Percentiles rank a stretch among this genome's conserved stretches.
phyloP scores from a whole-genome alignment of 2,113 vertebrate species.

The Diglossa brunneiventris region DNA sequence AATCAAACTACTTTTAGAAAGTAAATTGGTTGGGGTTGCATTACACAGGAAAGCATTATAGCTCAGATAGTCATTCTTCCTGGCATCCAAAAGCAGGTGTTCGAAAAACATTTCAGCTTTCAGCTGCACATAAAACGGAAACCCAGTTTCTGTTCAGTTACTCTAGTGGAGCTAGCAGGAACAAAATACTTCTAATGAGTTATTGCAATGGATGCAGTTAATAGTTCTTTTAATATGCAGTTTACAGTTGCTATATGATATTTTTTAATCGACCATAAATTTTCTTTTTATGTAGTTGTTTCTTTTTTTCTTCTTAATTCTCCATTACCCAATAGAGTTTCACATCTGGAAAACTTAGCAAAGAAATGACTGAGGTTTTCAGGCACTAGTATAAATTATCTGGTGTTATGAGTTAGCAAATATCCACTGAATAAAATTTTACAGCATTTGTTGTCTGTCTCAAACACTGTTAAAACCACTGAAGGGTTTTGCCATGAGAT shows the following conservation, averaged over 20 bases:
- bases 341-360: not conserved
- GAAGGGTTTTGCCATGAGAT: not conserved
- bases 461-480: not conserved
- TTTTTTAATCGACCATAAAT: not conserved
- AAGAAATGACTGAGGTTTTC: not conserved
- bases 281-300: not conserved
- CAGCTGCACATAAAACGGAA: conserved; percentile 16
- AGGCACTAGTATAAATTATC: not conserved
- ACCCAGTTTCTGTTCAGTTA: not conserved
- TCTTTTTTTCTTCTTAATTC: not conserved
- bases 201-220: not conserved
- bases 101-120: conserved; percentile 44
- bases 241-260: not conserved
- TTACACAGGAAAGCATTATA: conserved; percentile 68
- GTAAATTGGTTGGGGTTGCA: conserved; percentile 64
- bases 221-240: not conserved
- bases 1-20: conserved; percentile 72
- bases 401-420: not conserved
- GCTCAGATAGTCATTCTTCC: conserved; percentile 53
- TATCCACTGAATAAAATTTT: not conserved
- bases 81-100: conserved; percentile 29
- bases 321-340: not conserved
- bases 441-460: not conserved
- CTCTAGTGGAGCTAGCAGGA: not conserved
- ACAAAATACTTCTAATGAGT: not conserved